Evolutionary conservation across 2,797 vertebrate species (phyloP).

Genomic region (Pelodytes ibericus): DNA sequence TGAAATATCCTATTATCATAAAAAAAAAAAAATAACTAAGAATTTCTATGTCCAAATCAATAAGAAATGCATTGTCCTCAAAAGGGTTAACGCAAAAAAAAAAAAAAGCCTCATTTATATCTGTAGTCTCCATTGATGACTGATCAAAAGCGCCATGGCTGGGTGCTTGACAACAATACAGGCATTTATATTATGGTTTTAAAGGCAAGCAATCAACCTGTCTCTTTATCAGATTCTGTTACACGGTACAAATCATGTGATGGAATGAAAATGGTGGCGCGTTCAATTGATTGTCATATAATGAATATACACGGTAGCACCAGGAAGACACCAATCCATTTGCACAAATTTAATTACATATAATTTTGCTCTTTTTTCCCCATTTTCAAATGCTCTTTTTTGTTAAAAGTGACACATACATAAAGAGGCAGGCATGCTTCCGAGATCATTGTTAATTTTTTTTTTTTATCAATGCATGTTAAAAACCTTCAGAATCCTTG

Average conservation of each 20-base stretch:
- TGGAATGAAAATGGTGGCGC: conserved; percentile 37
- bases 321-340: conserved; percentile 18
- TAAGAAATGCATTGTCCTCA: background rate
- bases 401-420: conserved; percentile 33
- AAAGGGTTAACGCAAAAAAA: background rate
- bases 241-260: conserved; percentile 47
- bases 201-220: conserved; percentile 53
- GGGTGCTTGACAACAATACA: conserved; percentile 51
- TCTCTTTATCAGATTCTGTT: conserved; percentile 53
- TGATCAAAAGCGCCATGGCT: conserved; percentile 49
- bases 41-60: too few relatives aligned
- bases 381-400: conserved; percentile 20
- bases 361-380: conserved; percentile 42
- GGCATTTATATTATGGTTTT: conserved; percentile 45
- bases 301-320: conserved; percentile 17
- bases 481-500: too few relatives aligned
- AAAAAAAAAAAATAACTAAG: too few relatives aligned
- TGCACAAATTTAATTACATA: conserved; percentile 45
- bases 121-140: conserved; percentile 41
- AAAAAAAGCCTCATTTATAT: background rate
- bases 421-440: conserved; percentile 23
- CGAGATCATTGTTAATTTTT: background rate
- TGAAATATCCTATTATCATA: too few relatives aligned
- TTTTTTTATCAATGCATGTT: background rate
- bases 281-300: conserved; percentile 37